These are phyloP conservation scores for Colistium nudipinnis DNA, from an alignment of 2,113 vertebrate genomes.

Conservation along the genomic window DNA sequence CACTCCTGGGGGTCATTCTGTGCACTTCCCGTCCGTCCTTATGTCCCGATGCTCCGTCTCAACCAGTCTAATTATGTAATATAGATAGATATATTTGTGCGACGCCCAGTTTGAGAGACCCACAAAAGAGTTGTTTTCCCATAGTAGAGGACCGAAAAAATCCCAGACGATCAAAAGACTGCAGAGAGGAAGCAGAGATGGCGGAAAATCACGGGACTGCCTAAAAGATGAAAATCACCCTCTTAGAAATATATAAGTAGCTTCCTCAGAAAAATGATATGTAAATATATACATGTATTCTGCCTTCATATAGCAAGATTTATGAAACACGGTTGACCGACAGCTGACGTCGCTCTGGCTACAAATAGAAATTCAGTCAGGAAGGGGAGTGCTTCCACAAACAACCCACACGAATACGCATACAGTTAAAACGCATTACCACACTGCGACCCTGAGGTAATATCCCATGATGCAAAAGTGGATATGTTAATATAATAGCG, in stretches of 20 bases:
- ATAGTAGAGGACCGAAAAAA: not conserved
- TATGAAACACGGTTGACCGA: conserved; percentile 3
- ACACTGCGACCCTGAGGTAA: conserved; percentile 28
- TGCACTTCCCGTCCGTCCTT: conserved; percentile 8
- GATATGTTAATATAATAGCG: conserved; percentile 40
- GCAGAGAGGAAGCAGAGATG: too few relatives aligned
- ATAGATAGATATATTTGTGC: conserved; percentile 20
- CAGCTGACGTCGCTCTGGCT: not conserved
- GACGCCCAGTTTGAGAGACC: not conserved
- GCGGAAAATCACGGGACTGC: too few relatives aligned
- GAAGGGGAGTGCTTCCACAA: conserved; percentile 12
- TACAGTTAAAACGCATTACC: conserved; percentile 17
- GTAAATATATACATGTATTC: not conserved
- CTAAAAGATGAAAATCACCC: too few relatives aligned
- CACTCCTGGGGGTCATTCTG: conserved; percentile 28
- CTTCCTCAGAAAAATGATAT: not conserved
- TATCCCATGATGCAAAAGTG: conserved; percentile 14
- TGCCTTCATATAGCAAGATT: conserved; percentile 2
- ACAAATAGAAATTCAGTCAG: conserved; percentile 1
- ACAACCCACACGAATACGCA: conserved; percentile 35
- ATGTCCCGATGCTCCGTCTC: conserved; percentile 22
- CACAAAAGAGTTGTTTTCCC: not conserved
- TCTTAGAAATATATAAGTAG: too few relatives aligned
- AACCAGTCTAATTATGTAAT: conserved; percentile 35
- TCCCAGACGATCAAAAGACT: too few relatives aligned